Percentiles rank a stretch among this genome's conserved stretches.
Evolutionary conservation across 2,797 vertebrate genomes (phyloP).

Genomic region (Urosaurus nigricauda): DNA sequence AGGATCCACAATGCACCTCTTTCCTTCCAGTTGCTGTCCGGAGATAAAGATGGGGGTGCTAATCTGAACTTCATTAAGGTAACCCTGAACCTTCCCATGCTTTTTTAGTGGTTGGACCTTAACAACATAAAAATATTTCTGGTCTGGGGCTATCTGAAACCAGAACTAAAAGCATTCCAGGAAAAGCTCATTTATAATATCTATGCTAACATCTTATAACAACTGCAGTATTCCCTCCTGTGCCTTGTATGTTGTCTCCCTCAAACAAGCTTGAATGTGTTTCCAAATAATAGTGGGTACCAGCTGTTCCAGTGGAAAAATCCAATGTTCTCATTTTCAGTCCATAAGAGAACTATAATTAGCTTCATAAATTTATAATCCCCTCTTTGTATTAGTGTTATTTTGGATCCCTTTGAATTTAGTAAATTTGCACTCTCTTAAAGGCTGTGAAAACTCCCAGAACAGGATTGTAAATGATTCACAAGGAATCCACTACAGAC

Average conservation of each 20-base stretch:
- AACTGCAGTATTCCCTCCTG: background rate
- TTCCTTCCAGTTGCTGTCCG: slow-evolving; percentile 66
- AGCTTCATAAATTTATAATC: slow-evolving; percentile 36
- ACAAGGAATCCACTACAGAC: background rate
- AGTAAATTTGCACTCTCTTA: background rate
- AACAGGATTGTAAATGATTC: background rate
- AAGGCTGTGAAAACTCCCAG: background rate
- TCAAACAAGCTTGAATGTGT: slow-evolving; percentile 6
- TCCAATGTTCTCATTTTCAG: slow-evolving; percentile 1
- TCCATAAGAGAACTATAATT: slow-evolving; percentile 23
- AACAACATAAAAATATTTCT: background rate
- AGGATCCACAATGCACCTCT: slow-evolving; percentile 69
- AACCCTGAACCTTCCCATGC: background rate
- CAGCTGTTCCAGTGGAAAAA: slow-evolving; percentile 30
- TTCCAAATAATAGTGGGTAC: slow-evolving; percentile 29
- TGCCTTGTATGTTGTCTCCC: background rate
- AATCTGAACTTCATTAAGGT: background rate
- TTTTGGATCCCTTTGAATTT: slow-evolving; percentile 4
- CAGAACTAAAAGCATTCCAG: background rate
- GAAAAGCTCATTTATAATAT: background rate
- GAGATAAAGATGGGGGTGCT: slow-evolving; percentile 40
- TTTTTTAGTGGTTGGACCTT: slow-evolving; percentile 27
- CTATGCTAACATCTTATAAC: background rate
- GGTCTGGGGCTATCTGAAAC: background rate
- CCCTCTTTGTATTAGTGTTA: background rate